phyloP scores from a whole-genome alignment of 1,140 invertebrate species.

The Eumeta japonica region DNA sequence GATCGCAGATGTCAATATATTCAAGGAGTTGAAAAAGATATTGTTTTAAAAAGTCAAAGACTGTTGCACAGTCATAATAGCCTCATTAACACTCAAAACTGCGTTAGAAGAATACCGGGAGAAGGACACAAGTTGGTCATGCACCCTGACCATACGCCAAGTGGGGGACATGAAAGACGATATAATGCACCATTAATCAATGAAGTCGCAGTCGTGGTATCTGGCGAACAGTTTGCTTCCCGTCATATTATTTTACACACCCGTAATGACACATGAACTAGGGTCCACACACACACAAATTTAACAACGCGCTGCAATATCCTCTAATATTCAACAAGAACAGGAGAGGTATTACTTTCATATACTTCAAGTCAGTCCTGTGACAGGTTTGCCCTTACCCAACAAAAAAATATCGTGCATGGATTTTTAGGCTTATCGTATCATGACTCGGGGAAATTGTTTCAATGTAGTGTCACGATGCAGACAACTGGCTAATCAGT shows the following conservation, averaged over 20 bases:
- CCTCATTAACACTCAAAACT: conserved; percentile 19
- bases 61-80: conserved; percentile 16
- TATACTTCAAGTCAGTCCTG: conserved; percentile 16
- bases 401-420: conserved; percentile 27
- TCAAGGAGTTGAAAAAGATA: conserved; percentile 14
- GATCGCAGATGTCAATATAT: conserved; percentile 17
- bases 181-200: conserved; percentile 18
- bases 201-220: conserved; percentile 21
- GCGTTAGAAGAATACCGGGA: conserved; percentile 16
- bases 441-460: conserved; percentile 17
- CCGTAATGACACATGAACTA: conserved; percentile 11
- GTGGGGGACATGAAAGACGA: conserved; percentile 15
- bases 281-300: conserved; percentile 21
- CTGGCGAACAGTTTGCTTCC: conserved; percentile 16
- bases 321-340: conserved; percentile 19
- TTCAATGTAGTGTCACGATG: conserved; percentile 17
- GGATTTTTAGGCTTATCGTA: conserved; percentile 18
- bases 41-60: conserved; percentile 16
- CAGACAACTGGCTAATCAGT: conserved; percentile 16
- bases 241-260: conserved; percentile 19
- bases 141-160: conserved; percentile 15
- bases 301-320: no score
- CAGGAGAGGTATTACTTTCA: no score
- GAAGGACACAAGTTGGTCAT: conserved; percentile 20
- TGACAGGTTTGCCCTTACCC: no score